Evolutionary conservation across 2,797 vertebrate species (phyloP).

Genomic region (Pteronotus mesoamericanus): DNA sequence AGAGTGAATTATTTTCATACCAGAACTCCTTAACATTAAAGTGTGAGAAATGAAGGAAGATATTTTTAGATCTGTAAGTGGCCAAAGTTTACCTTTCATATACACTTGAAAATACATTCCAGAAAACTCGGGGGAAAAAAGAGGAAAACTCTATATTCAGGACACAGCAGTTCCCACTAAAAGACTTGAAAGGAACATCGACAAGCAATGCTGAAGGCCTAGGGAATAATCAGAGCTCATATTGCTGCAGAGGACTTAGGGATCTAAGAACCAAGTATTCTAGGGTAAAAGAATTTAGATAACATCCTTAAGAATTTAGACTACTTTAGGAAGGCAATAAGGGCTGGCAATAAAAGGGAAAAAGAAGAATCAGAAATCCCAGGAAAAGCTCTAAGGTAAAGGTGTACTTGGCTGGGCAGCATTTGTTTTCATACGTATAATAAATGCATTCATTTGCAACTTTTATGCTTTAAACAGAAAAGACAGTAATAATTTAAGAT

Average conservation of each 20-base stretch:
- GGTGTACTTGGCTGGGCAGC: neutral
- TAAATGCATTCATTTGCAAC: neutral
- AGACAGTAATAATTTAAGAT: neutral
- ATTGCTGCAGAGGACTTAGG: neutral
- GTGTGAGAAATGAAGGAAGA: neutral
- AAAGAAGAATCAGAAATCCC: neutral
- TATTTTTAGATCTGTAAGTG: neutral
- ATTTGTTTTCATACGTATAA: neutral
- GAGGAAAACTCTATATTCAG: neutral
- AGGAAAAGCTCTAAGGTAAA: neutral
- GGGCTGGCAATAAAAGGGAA: neutral
- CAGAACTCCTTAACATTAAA: neutral
- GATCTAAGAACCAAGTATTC: neutral
- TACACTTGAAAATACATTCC: neutral
- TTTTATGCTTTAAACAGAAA: constrained; percentile 1
- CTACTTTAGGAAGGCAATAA: neutral
- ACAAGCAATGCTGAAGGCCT: neutral
- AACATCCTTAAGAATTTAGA: neutral
- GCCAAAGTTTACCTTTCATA: neutral
- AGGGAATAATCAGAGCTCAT: neutral
- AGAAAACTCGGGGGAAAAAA: neutral
- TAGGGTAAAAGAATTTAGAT: neutral
- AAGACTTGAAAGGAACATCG: too few species aligned
- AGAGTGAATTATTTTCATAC: neutral
- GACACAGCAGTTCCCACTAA: neutral